These are phyloP conservation scores for Scaptomyza tumidula DNA, from an alignment of 2,888 invertebrate species.

Conservation along the genomic window DNA sequence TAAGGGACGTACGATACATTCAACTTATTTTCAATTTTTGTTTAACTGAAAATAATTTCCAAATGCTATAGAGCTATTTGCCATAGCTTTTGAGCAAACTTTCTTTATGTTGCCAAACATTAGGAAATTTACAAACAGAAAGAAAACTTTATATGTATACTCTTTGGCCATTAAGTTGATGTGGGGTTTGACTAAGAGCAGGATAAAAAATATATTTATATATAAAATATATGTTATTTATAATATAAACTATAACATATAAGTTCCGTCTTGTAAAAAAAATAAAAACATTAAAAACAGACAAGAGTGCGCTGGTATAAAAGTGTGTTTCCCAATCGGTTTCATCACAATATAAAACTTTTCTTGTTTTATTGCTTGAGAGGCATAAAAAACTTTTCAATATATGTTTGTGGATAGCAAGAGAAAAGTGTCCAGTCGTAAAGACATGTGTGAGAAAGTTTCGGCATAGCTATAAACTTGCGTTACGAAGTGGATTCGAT, in stretches of 20 bases:
- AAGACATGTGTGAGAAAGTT: conserved; percentile 63
- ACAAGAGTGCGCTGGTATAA: background rate
- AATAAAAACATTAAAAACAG: too few relatives aligned
- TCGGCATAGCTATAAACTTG: conserved; percentile 67
- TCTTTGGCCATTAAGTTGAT: background rate
- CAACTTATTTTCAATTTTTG: background rate
- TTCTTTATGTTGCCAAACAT: conserved; percentile 39
- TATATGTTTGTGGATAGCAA: conserved; percentile 36
- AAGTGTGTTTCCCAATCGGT: conserved; percentile 22
- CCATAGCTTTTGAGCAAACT: conserved; percentile 10
- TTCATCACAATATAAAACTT: background rate
- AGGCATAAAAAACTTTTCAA: conserved; percentile 60
- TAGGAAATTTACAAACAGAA: conserved; percentile 31
- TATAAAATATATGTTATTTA: too few relatives aligned
- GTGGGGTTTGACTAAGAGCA: background rate
- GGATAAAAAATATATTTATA: too few relatives aligned
- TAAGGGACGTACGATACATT: too few relatives aligned
- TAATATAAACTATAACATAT: too few relatives aligned
- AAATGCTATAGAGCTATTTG: background rate
- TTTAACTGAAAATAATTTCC: background rate
- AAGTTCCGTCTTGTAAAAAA: too few relatives aligned
- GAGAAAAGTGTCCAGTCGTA: conserved; percentile 42
- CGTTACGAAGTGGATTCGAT: conserved; percentile 59
- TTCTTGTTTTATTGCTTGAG: conserved; percentile 25
- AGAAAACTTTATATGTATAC: conserved; percentile 28